Evolutionary conservation across 2,888 invertebrate species (phyloP).

Genomic region (Pyrrhosoma nymphula): DNA sequence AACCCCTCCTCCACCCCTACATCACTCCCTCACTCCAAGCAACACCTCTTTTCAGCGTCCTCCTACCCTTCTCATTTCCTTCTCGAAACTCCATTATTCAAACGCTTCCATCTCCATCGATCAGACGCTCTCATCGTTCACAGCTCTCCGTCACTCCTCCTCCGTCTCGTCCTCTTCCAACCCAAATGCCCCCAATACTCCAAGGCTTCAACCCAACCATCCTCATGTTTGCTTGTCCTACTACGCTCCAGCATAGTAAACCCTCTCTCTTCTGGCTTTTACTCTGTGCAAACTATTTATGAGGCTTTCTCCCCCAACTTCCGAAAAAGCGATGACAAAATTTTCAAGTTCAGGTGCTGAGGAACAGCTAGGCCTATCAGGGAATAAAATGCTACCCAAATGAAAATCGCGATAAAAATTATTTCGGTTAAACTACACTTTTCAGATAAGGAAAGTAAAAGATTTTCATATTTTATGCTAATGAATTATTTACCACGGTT

Average conservation of each 20-base stretch:
- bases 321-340: background rate
- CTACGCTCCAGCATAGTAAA: background rate
- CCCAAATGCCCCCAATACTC: background rate
- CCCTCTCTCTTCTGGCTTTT: background rate
- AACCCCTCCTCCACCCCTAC: background rate
- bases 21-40: background rate
- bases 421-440: too few relatives aligned
- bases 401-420: too few relatives aligned
- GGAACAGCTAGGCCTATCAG: too few relatives aligned
- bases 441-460: too few relatives aligned
- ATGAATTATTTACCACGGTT: too few relatives aligned
- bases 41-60: slow-evolving; percentile 16
- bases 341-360: too few relatives aligned
- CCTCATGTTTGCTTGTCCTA: background rate
- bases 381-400: too few relatives aligned
- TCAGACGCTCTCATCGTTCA: slow-evolving; percentile 25
- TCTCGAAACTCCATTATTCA: slow-evolving; percentile 40
- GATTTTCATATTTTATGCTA: too few relatives aligned
- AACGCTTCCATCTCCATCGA: slow-evolving; percentile 46
- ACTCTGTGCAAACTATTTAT: background rate
- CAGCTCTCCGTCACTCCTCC: background rate
- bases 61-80: slow-evolving; percentile 15
- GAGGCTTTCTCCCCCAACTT: too few relatives aligned
- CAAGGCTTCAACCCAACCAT: background rate
- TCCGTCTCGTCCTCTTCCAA: background rate